Evolutionary conservation across 2,113 vertebrate genomes (phyloP), one percentile per base, ranked within the genome.

Genomic region (Centropristis striata): DNA sequence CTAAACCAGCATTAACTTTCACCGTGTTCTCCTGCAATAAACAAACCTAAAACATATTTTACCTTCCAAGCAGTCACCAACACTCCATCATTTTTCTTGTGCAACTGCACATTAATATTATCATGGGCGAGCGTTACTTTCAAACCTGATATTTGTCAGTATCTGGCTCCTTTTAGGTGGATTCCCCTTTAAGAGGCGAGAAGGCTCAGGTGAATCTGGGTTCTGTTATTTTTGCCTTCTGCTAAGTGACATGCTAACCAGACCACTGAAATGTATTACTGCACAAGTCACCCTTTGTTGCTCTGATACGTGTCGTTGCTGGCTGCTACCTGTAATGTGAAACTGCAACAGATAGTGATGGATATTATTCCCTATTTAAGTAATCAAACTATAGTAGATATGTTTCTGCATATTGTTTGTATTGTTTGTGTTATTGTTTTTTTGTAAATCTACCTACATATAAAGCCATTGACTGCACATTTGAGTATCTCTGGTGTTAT

Each of bases 231-330:
- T 44, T 74, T 71, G 73, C 70, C 78, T 86, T 75, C 59, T 67
- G 49, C 75, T 41, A 50, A 86, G 75, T 49, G 41, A 32, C 67
- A 69, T 44, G 57, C 78, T 87, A 72, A 81, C 71, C 85, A 63
- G 88, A 88, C 88, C 53, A 39, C 67, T 92, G 89, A 90, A 89
- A 87, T 92, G 90, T 92, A 87, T 83, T 71, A 25, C 51, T 71
- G 78, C 72, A 87, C 83, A 83, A 66, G 41, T 84, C 69, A 8
- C 53, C 80, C 53, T 75, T 25, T 41, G 23, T 80, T 71, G 50
- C 66, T 80, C 59, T 71, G 20, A 61, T 71, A 18, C 78, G 44
- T 67, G 64, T 74, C 59, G 41, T 65, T 84, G 64, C 82, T 81
- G 76, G 78, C 71, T 85, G 78, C 80, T 86, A 59, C 66, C 61